Base-by-base conservation (phyloP, 2,888 invertebrate genomes). In the Chironomus tentans region DNA sequence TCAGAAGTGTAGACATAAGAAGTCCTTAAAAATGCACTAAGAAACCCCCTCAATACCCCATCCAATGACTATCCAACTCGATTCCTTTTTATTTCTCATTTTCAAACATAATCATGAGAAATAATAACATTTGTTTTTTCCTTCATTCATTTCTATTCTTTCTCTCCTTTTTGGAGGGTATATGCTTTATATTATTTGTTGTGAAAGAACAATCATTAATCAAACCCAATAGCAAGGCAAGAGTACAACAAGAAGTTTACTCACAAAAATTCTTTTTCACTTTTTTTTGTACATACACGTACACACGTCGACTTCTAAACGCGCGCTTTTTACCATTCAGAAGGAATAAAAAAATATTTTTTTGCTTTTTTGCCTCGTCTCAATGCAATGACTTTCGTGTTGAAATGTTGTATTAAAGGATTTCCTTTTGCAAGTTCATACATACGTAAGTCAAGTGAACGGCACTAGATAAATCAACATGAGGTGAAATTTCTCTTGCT, bases 61-160 rank as follows among this genome's bases (percentile, higher is more conserved):
- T 38, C 4, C 7, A 38, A 38, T 10, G 10, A 1, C 7, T 2
- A 2, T 38, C 38, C 38, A 7, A 3, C 65, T 22, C 10, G 21
- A 18, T 13, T 65, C 18, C 47, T 71, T 69, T 70, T 47, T 71
- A 22, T 13, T 22, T 48, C n/a, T 24, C 21, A 47, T 71, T 12
- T 56, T 71, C 50, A 56, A 24, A 47, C 18, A 50, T 56, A 71
- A 71, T 71, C 71, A 71, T 71, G 48, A 71, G 71, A 50, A 56
- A 71, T 71, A 71, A 71, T 71, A 71, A 71, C 71, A 71, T 71
- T 71, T 71, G 71, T 71, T 71, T 65, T 65, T 65, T 56, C 56
- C 18, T 56, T 56, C 56, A 56, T 18, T 56, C 56, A 18, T 56
- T n/a, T 56, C n/a, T 13, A 18, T 56, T 56, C 56, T 56, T 56